A percentile compares a stretch with the other conserved stretches of the same genome.
Evolutionary conservation across 2,113 vertebrate species (phyloP).

Genomic region (Sapayoa aenigma): DNA sequence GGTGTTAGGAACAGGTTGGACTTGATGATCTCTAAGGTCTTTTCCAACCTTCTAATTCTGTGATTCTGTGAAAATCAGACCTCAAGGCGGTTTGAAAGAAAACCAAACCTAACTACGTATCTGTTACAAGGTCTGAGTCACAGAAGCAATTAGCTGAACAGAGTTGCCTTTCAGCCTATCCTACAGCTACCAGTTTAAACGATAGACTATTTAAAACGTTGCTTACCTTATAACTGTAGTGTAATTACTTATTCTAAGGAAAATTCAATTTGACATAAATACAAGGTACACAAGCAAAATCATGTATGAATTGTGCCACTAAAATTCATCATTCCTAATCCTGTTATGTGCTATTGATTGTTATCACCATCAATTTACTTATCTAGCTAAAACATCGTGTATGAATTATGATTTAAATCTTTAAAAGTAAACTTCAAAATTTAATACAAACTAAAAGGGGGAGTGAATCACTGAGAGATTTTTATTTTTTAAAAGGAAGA

Average conservation of each 20-base stretch:
- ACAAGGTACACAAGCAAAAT: background rate
- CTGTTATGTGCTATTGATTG: background rate
- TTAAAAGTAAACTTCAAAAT: background rate
- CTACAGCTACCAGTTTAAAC: constrained; percentile 60
- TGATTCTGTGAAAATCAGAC: too few species aligned
- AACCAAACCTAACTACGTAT: constrained; percentile 57
- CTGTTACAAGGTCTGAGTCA: constrained; percentile 67
- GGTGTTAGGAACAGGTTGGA: too few species aligned
- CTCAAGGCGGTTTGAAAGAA: constrained; percentile 27
- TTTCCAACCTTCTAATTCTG: too few species aligned
- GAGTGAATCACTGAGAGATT: background rate
- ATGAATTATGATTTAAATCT: background rate
- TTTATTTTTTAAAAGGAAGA: background rate
- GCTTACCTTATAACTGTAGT: constrained; percentile 37
- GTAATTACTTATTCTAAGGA: constrained; percentile 52
- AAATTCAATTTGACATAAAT: constrained; percentile 29
- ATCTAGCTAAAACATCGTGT: background rate
- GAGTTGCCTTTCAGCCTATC: constrained; percentile 33
- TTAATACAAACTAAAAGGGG: background rate
- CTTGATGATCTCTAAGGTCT: too few species aligned
- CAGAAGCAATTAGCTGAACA: constrained; percentile 41
- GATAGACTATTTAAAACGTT: constrained; percentile 51
- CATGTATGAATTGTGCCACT: background rate
- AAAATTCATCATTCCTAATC: background rate
- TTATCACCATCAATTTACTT: background rate